Evolutionary conservation across 2,113 vertebrate species (phyloP).

Genomic region (Thunnus thynnus): DNA sequence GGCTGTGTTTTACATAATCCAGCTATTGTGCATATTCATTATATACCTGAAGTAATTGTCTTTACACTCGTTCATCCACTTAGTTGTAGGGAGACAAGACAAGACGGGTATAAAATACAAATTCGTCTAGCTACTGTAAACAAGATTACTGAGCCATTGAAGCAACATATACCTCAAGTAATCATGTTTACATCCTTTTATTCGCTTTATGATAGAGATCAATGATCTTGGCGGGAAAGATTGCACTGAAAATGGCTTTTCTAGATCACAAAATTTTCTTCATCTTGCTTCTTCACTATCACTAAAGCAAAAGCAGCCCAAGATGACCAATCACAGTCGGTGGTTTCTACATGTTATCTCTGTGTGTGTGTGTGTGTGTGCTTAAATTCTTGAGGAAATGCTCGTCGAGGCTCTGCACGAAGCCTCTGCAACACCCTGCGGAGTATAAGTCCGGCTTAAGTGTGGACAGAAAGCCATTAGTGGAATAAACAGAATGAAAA

Average conservation of each 20-base stretch:
- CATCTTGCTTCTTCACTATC: not conserved
- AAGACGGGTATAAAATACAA: not conserved
- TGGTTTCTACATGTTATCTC: constrained; percentile 25
- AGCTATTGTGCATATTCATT: constrained; percentile 15
- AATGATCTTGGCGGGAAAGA: not conserved
- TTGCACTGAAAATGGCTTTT: not conserved
- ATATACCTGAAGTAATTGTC: constrained; percentile 4
- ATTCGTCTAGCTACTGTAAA: not conserved
- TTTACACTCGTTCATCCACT: not conserved
- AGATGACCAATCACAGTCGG: constrained; percentile 6
- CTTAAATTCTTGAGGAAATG: constrained; percentile 17
- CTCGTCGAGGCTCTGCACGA: not conserved
- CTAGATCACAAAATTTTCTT: constrained; percentile 11
- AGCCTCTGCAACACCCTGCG: constrained; percentile 5
- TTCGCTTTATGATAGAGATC: not conserved
- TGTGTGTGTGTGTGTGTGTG: constrained; percentile 2
- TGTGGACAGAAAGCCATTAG: constrained; percentile 47
- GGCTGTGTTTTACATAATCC: not conserved
- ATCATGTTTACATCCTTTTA: not conserved
- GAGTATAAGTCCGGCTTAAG: constrained; percentile 46
- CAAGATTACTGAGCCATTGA: constrained; percentile 9
- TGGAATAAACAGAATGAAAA: constrained; percentile 49
- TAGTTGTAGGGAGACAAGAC: not conserved
- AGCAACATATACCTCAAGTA: not conserved
- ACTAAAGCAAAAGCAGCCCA: not conserved